Base-by-base conservation (phyloP, 2,888 invertebrate species). In the Hirtodrosophila cameraria region DNA sequence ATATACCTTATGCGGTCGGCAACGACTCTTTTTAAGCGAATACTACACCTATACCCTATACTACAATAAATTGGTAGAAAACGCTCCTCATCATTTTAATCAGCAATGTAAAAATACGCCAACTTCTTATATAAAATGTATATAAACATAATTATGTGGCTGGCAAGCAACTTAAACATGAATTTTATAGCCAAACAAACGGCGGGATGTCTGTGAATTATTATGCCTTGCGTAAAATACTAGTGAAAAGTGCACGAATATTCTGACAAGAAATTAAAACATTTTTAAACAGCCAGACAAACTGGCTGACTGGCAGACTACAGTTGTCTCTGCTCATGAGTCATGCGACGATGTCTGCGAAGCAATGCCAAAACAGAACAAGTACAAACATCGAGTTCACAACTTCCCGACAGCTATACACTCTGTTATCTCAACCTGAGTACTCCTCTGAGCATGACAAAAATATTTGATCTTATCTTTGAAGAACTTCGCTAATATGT, bases 181-280 rank as follows among this genome's bases (percentile, higher is more conserved):
- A 46, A 58, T 67, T 71, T 63, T 71, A 77, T 71, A 65, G 64
- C 43, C 49, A 48, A 57, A 39, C 53, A 60, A 62, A 45, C 60
- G 62, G 49, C 62, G 30, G 30, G 62, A 50, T 39, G 46, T 55
- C 66, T 65, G 68, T 73, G 66, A 81, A 63, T 80, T 77, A 80
- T 75, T 72, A 61, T 69, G 52, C 46, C 57, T 50, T 57, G 18
- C 65, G 50, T 48, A 35, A 41, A 54, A 64, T 55, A 69, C 52
- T 60, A 25, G 61, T 45, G 46, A 36, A 46, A 39, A 54, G n/a
- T n/a, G n/a, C n/a, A n/a, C n/a, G n/a, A n/a, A n/a, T n/a, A 61
- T 54, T 35, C 36, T 53, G 52, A 52, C 59, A 61, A 49, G 38
- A 65, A 82, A 80, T 83, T 79, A 81, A 80, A 77, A 83, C 77